Percentiles rank a stretch among this genome's conserved stretches.
Evolutionary conservation across 2,888 invertebrate genomes (phyloP).

Genomic region (Ecliptopera silaceata): DNA sequence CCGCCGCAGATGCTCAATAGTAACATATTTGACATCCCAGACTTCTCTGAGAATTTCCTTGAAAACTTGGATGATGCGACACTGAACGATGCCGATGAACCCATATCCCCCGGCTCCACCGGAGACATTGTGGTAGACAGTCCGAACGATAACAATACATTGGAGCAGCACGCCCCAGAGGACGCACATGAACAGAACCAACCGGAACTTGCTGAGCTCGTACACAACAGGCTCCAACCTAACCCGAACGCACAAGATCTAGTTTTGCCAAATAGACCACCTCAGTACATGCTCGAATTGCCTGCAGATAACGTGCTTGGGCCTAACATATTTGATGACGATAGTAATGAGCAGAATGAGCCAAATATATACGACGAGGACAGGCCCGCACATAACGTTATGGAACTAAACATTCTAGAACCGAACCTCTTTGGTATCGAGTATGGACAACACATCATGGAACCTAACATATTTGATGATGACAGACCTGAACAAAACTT

Average conservation of each 20-base stretch:
- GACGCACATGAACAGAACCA: neutral
- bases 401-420: constrained; percentile 13
- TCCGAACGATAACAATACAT: neutral
- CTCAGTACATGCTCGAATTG: constrained; percentile 5
- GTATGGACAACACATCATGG: neutral
- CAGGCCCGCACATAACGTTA: constrained; percentile 4
- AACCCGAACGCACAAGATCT: neutral
- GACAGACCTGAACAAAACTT: constrained; percentile 10
- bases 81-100: constrained; percentile 15
- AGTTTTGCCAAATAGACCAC: neutral
- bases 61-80: constrained; percentile 34
- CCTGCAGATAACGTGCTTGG: constrained; percentile 11
- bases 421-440: constrained; percentile 2
- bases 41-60: constrained; percentile 36
- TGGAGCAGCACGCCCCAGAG: neutral
- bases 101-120: constrained; percentile 6
- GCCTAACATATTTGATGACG: constrained; percentile 23
- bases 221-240: neutral
- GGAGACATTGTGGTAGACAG: constrained; percentile 14
- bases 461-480: constrained; percentile 17
- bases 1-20: constrained; percentile 36
- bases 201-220: neutral
- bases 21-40: constrained; percentile 37
- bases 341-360: constrained; percentile 8
- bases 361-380: constrained; percentile 12